Evolutionary conservation across 2,888 invertebrate species (phyloP).

Genomic region (Litoditis marina): DNA sequence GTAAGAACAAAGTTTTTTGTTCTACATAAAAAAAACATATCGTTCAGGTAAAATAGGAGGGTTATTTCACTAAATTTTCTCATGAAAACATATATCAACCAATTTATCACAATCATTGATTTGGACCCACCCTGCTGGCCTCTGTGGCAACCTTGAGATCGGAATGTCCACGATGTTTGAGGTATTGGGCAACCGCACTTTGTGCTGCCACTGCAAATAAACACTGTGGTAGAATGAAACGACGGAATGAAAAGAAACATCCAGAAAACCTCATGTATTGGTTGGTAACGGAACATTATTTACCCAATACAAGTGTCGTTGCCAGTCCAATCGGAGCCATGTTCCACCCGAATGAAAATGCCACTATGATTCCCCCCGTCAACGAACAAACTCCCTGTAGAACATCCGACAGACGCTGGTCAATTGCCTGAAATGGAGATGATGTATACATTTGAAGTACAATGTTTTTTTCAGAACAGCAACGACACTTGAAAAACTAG

Average conservation of each 20-base stretch:
- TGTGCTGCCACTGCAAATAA: constrained; percentile 30
- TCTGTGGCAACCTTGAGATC: constrained; percentile 50
- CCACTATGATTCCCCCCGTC: constrained; percentile 47
- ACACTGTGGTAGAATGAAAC: too few species aligned
- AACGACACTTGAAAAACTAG: background rate
- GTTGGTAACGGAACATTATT: background rate
- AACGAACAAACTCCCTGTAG: constrained; percentile 45
- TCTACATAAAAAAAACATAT: too few species aligned
- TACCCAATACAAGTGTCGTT: constrained; percentile 34
- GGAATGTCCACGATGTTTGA: constrained; percentile 46
- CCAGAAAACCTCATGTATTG: background rate
- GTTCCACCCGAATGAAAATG: constrained; percentile 53
- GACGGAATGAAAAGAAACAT: too few species aligned
- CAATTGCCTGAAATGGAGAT: constrained; percentile 35
- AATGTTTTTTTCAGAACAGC: background rate
- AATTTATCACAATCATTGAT: too few species aligned
- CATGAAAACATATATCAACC: too few species aligned
- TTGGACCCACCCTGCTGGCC: constrained; percentile 37
- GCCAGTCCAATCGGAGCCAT: constrained; percentile 56
- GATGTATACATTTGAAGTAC: background rate
- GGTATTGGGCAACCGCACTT: constrained; percentile 43
- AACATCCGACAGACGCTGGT: constrained; percentile 53
- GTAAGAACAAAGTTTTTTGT: too few species aligned
- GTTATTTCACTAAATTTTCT: too few species aligned
- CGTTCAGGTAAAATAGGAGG: too few species aligned